phyloP scores from a whole-genome alignment of 2,113 vertebrate species.

The Shinisaurus crocodilurus region DNA sequence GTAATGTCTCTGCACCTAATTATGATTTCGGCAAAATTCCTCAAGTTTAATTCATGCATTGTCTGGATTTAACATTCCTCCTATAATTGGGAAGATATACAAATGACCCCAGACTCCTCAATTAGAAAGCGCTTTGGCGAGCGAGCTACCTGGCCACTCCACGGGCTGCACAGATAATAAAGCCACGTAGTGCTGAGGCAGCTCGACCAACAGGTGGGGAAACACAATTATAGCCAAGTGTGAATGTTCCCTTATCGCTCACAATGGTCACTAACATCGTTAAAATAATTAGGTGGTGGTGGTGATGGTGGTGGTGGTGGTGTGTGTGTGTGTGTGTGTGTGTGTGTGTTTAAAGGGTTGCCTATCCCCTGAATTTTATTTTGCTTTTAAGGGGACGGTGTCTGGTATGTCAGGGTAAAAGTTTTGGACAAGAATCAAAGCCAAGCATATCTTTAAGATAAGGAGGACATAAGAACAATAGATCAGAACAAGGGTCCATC shows the following conservation, averaged over 20 bases:
- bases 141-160: background rate
- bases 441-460: background rate
- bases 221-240: background rate
- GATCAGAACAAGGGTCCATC: too few relatives aligned
- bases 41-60: constrained; percentile 55
- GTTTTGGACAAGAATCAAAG: background rate
- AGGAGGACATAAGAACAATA: background rate
- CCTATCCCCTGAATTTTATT: background rate
- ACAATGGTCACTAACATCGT: background rate
- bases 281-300: background rate
- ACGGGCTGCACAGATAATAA: background rate
- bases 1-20: constrained; percentile 61
- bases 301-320: too few relatives aligned
- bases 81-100: constrained; percentile 57
- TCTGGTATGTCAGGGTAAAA: background rate
- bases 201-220: background rate
- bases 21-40: constrained; percentile 61
- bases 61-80: constrained; percentile 57
- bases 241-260: background rate
- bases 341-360: background rate
- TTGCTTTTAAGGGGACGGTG: background rate
- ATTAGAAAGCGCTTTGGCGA: background rate
- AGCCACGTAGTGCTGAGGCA: constrained; percentile 3
- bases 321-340: background rate
- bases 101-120: constrained; percentile 20